Evolutionary conservation across 2,797 vertebrate species (phyloP).

Genomic region (Lophius americanus): DNA sequence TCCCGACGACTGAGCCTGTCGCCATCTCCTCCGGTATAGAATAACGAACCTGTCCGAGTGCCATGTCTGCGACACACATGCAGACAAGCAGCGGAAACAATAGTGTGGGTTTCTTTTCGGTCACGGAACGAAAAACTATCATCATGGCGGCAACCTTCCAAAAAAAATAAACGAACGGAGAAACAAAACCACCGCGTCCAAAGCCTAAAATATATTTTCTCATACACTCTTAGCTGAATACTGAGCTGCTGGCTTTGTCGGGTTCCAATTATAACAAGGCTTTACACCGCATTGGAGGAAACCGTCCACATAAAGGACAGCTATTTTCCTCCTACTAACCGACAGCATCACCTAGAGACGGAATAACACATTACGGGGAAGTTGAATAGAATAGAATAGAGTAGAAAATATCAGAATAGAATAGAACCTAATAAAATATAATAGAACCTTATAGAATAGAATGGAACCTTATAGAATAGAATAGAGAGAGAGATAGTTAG

Average conservation of each 20-base stretch:
- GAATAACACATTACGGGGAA: constrained; percentile 42
- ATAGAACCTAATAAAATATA: neutral
- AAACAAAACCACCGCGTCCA: neutral
- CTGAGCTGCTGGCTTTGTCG: constrained; percentile 1
- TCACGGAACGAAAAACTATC: neutral
- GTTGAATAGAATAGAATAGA: accelerated
- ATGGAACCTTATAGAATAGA: constrained; percentile 11
- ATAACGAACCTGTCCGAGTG: constrained; percentile 74
- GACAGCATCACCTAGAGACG: constrained; percentile 80
- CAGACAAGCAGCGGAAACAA: constrained; percentile 53
- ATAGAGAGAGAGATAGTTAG: constrained; percentile 29
- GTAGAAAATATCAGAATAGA: no score
- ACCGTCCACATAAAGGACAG: neutral
- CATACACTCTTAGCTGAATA: neutral
- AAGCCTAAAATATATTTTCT: neutral
- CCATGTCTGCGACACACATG: constrained; percentile 49
- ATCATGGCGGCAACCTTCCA: neutral
- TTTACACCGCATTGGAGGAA: constrained; percentile 18
- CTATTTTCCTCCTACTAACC: constrained; percentile 44
- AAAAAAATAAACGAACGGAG: neutral
- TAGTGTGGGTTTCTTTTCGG: neutral
- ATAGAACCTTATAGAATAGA: neutral
- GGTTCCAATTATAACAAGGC: constrained; percentile 15
- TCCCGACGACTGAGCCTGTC: constrained; percentile 75
- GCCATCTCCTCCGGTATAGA: constrained; percentile 79